A percentile compares a stretch with the other conserved stretches of the same genome.
Conservation (phyloP, 2,113 vertebrate species). For the Fulica atra region DNA sequence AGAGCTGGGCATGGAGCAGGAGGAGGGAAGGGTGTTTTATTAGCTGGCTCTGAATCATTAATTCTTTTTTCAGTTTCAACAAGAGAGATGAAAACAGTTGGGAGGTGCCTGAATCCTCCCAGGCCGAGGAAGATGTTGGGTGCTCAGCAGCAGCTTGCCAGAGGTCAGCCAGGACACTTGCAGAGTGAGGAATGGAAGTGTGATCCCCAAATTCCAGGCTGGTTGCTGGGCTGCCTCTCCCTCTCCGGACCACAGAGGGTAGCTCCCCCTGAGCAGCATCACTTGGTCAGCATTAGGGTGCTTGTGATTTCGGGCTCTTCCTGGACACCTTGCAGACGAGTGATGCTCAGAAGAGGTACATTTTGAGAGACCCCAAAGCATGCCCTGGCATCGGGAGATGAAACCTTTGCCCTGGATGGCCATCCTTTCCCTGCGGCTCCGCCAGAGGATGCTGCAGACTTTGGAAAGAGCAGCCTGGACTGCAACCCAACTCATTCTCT, state of each 20-base stretch:
- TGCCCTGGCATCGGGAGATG: no score
- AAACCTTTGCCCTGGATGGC: neutral
- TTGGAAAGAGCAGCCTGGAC: neutral
- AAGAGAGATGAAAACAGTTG: neutral
- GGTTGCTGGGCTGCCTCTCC: neutral
- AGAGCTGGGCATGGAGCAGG: neutral
- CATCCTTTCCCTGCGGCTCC: neutral
- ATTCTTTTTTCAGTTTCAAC: neutral
- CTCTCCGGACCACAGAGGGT: rapidly evolving
- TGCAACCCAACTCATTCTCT: neutral
- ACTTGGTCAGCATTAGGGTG: rapidly evolving
- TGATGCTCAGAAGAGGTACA: rapidly evolving
- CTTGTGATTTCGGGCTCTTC: neutral
- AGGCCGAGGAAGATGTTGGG: neutral
- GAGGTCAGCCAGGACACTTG: neutral
- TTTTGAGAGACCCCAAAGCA: neutral
- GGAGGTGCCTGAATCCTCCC: neutral
- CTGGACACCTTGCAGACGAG: rapidly evolving
- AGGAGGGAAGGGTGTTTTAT: neutral
- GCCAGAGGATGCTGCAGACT: conserved; percentile 62
- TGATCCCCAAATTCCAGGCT: neutral
- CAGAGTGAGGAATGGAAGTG: neutral
- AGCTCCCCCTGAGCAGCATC: neutral
- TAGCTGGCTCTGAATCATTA: neutral
- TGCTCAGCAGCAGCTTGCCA: neutral